Base-by-base conservation (phyloP, 2,888 invertebrate species). In the Caenorhabditis zanzibari region DNA sequence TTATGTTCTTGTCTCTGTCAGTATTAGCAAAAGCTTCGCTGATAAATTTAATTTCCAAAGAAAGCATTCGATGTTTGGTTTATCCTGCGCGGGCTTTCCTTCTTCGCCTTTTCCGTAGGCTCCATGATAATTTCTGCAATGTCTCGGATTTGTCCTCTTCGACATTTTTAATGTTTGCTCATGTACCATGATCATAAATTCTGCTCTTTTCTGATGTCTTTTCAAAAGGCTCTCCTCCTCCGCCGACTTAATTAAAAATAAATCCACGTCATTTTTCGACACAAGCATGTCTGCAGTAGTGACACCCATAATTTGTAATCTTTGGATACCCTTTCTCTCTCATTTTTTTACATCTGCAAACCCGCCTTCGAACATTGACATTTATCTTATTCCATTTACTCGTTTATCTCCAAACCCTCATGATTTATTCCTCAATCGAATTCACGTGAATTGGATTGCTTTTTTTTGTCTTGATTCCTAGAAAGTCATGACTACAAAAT, bases 151-250 rank as follows among this genome's bases (percentile, higher is more conserved):
- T 49, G 35, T 64, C 47, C n/a, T 32, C 19, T 44, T 35, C 49
- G 14, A 49, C 68, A 32, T 49, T 24, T 56, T 58, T 26, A 58
- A 71, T 71, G 71, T 71, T 71, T 58, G 71, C 71, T 71, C 71
- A 44, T 35, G 58, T 71, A 71, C 7, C 47, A 1, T 69, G 41
- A 54, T 69, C 54, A 38, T 32, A 19, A 38, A 69, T 54, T 71
- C 71, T 58, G 44, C 47, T n/a, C 71, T 56, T 69, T 56, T 58
- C 35, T 66, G 44, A 63, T 9, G 26, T 47, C 64, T 64, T 64
- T 64, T 64, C 47, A 64, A 19, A 64, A 47, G 64, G 47, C 28
- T 47, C 47, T 47, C 28, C n/a, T n/a, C 26, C n/a, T 26, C 64
- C 38, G 16, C 5, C 26, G 10, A 26, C 28, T 47, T 47, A 47